Evolutionary conservation across 1,140 invertebrate species (phyloP).

Genomic region (Bombus breviceps): DNA sequence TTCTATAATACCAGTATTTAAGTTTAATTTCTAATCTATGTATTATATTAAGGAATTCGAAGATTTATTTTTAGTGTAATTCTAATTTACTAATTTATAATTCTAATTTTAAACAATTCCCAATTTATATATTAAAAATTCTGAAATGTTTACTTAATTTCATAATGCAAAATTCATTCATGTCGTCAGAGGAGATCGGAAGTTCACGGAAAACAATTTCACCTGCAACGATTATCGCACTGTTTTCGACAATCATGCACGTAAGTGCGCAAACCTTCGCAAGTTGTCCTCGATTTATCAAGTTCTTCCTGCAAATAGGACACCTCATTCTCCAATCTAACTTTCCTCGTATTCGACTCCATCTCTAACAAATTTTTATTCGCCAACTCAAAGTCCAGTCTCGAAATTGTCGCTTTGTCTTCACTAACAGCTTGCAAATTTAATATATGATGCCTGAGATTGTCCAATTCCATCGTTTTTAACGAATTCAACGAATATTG

Average conservation of each 20-base stretch:
- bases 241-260: constrained; percentile 71
- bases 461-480: constrained; percentile 83
- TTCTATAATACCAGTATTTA: no score
- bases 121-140: no score
- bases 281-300: constrained; percentile 61
- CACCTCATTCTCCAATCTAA: constrained; percentile 70
- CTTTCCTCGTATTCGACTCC: constrained; percentile 65
- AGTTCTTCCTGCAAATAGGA: constrained; percentile 64
- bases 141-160: not conserved
- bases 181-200: not conserved
- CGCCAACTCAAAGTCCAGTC: constrained; percentile 76
- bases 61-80: no score
- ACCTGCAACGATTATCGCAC: constrained; percentile 71
- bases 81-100: no score
- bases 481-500: constrained; percentile 73
- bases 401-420: constrained; percentile 85
- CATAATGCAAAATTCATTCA: not conserved
- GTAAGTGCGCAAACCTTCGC: constrained; percentile 61
- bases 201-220: constrained; percentile 29
- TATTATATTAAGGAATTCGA: no score
- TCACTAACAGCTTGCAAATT: constrained; percentile 86
- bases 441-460: constrained; percentile 86
- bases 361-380: constrained; percentile 70
- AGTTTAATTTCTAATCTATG: no score
- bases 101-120: no score